Evolutionary conservation across 2,888 invertebrate species (phyloP), one percentile per base, ranked within the genome.

Genomic region (Gasteruption jaculator): DNA sequence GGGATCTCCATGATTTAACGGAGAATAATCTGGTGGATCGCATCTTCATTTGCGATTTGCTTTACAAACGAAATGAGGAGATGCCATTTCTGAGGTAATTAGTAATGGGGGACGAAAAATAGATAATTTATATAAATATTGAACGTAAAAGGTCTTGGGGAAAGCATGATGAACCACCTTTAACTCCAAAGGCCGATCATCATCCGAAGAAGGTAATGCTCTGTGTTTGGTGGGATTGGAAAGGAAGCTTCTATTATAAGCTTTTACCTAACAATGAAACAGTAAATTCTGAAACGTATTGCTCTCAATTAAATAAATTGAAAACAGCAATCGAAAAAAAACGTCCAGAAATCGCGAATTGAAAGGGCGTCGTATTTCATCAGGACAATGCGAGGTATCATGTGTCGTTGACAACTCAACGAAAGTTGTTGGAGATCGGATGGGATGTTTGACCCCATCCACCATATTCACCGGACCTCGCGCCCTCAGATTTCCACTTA

Each of bases 281-380:
- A 27, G 3, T 46, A 3, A 40, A 39, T 39, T 46, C 36, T 2
- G 26, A 38, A 4, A 16, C 16, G 18, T 40, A 40, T 21, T 26
- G 48, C 39, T 11, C 45, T 18, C 48, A 56, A 49, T 22, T 50
- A 31, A 31, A 37, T 27, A 25, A 43, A 25, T 40, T 55, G 45
- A 48, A 50, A 20, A 11, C 22, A 22, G 47, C 49, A 21, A 52
- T 56, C 27, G 42, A 45, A 31, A 30, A 51, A 33, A 53, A 54
- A 22, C 46, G 42, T 32, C 33, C 50, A 34, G 36, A 30, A 32
- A 30, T 36, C 12, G 36, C 32, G 11, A 46, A 46, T n/a, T n/a
- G 36, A n/a, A 42, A 41, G 10, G 43, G 46, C 15, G 38, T 46
- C 26, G n/a, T n/a, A n/a, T 32, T 32, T 16, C 33, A 32, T 12